Evolutionary conservation across 53 echinoderm and acorn worm species (phyloP), one percentile per base, ranked within the genome.

Genomic region (Henricia sp.): DNA sequence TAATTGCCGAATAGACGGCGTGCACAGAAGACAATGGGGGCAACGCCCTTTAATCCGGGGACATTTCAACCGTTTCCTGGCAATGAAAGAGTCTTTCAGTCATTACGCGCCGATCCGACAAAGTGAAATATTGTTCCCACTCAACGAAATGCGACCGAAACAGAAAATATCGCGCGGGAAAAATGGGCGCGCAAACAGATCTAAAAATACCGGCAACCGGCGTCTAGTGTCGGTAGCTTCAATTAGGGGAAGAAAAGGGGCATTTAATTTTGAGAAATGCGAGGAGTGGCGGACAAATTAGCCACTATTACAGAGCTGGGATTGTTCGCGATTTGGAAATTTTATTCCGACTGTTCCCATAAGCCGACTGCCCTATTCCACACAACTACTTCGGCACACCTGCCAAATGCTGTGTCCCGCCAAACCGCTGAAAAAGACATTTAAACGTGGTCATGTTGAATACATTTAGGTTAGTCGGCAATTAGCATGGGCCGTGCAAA

Each of bases 281-380:
- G 25, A 19, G 55, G 58, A 59, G 24, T 40, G 38, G 76, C 76
- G 37, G 39, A 59, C 56, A 55, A 76, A 42, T 57, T 76, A 42
- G 59, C 58, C 56, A 21, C 76, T 2, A 42, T 43, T 26, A 76
- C 76, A 76, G 25, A 16, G 58, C 57, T 23, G 40, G 37, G 42
- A 76, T 76, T 76, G 76, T 76, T 76, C 76, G 10, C 40, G n/a
- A 57, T 57, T 76, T 76, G n/a, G n/a, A n/a, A n/a, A n/a, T n/a
- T n/a, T n/a, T n/a, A n/a, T n/a, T n/a, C n/a, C n/a, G n/a, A n/a
- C n/a, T n/a, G n/a, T n/a, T n/a, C n/a, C n/a, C n/a, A n/a, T n/a
- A n/a, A n/a, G n/a, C n/a, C n/a, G n/a, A n/a, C n/a, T n/a, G n/a
- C n/a, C n/a, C n/a, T n/a, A n/a, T n/a, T n/a, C n/a, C n/a, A n/a